Percentiles rank a stretch among this genome's conserved stretches.
Conservation (phyloP, 1,140 invertebrate species). For the Pectinophora gossypiella region DNA sequence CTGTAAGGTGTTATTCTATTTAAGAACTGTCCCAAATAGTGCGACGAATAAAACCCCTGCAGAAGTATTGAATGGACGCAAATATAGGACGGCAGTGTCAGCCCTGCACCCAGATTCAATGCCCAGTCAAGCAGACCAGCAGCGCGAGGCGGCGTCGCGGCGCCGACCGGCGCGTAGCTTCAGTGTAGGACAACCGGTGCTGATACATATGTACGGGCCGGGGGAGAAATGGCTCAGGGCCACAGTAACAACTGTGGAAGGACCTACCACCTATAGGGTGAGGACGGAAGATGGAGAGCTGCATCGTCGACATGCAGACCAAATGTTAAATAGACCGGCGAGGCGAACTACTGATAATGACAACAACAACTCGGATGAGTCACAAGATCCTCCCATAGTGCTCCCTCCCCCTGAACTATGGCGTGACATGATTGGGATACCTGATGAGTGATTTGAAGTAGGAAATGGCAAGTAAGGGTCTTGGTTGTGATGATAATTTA, state of each 20-base stretch:
- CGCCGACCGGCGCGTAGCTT: conserved; percentile 6
- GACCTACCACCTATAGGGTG: conserved; percentile 8
- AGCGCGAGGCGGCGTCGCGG: background rate
- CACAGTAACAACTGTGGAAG: conserved; percentile 47
- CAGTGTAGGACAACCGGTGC: background rate
- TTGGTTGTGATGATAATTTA: too few relatives aligned
- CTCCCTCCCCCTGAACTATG: conserved; percentile 8
- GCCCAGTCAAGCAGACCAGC: background rate
- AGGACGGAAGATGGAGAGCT: conserved; percentile 16
- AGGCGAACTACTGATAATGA: background rate
- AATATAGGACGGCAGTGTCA: background rate
- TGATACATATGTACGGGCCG: conserved; percentile 3
- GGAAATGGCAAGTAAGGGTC: too few relatives aligned
- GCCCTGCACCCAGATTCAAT: background rate
- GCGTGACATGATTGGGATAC: conserved; percentile 8
- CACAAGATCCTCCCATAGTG: too few relatives aligned
- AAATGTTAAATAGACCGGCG: conserved; percentile 1
- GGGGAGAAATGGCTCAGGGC: conserved; percentile 80
- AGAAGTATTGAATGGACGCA: conserved; percentile 3
- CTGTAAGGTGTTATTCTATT: conserved; percentile 86
- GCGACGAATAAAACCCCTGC: conserved; percentile 52
- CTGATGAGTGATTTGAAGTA: too few relatives aligned
- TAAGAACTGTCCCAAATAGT: conserved; percentile 93
- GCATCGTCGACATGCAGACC: conserved; percentile 8
- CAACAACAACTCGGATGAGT: too few relatives aligned